Base-by-base conservation (phyloP, 2,888 invertebrate species). In the Cryptocephalus primarius region DNA sequence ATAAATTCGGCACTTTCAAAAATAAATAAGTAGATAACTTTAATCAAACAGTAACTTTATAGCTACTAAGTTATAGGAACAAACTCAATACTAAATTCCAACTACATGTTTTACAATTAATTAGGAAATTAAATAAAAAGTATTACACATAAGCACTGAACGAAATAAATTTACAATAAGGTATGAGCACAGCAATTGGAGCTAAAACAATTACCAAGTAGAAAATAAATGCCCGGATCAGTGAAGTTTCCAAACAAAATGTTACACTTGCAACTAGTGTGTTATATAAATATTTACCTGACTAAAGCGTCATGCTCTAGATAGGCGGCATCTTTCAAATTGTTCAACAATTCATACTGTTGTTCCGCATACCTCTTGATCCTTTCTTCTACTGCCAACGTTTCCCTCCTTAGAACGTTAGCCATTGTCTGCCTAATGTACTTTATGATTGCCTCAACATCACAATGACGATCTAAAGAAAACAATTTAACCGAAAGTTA, bases 341-440 rank as follows among this genome's bases (percentile, higher is more conserved):
- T 78, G 63, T 89, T 86, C 58, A 88, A 75, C 55, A 81, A 46
- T 33, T 58, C 56, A 73, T 85, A 85, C 63, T 87, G 83, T 62
- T 82, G 80, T 59, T 83, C 83, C 52, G 82, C 80, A 69, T 78
- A 89, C 49, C 78, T 78, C 60, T 83, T 79, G 49, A 91, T 83
- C 55, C 82, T 77, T 58, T 85, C 84, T 61, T 88, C 88, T 41
- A 85, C 79, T 2, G 78, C 76, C 40, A 77, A 74, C 44, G 84
- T 77, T 69, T 88, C 83, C 41, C 77, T 75, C 62, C 83, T 79
- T 44, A 89, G 69, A 42, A 78, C 81, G 56, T 79, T 78, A 48
- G 81, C 78, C 49, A 86, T 74, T 60, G 82, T 79, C 57, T 82
- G 79, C 60, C 80, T 82, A 33, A 86, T 71, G 42, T 72, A 73